phyloP scores from a whole-genome alignment of 1,140 invertebrate genomes.

The Anoplolepis gracilipes region DNA sequence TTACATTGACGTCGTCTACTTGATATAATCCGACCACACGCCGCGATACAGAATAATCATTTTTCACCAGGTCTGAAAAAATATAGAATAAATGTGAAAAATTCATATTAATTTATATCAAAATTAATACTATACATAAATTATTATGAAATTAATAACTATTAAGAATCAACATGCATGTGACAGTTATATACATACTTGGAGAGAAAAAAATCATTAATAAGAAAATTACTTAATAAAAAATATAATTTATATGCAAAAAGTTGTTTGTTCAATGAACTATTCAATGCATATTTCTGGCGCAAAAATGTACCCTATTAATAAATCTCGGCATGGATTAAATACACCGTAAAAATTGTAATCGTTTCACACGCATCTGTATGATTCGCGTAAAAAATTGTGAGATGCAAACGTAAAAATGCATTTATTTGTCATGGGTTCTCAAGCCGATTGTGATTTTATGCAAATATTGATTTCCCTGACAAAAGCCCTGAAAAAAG shows the following conservation, averaged over 20 bases:
- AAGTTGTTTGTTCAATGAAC: background rate
- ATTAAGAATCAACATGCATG: background rate
- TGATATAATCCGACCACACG: slow-evolving; percentile 1
- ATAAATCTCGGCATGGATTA: slow-evolving; percentile 54
- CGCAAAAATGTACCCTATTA: background rate
- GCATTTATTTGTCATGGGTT: slow-evolving; percentile 80
- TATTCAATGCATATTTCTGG: background rate
- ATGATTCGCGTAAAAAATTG: slow-evolving; percentile 66
- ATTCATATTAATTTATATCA: background rate
- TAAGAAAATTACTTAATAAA: slow-evolving; percentile 24
- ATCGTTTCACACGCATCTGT: slow-evolving; percentile 19
- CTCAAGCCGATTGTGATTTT: slow-evolving; percentile 73
- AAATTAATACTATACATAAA: background rate
- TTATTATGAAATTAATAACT: background rate
- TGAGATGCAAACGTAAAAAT: slow-evolving; percentile 67
- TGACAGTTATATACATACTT: no score
- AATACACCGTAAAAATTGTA: slow-evolving; percentile 57
- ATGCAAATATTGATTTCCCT: slow-evolving; percentile 83
- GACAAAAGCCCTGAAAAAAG: slow-evolving; percentile 73
- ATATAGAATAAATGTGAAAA: background rate
- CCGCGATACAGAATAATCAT: background rate
- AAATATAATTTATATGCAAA: background rate
- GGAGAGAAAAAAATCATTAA: background rate
- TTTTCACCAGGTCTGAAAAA: background rate
- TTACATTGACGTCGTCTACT: slow-evolving; percentile 7